Conservation (phyloP, 2,888 invertebrate species). For the Pachycephus smyrnensis region DNA sequence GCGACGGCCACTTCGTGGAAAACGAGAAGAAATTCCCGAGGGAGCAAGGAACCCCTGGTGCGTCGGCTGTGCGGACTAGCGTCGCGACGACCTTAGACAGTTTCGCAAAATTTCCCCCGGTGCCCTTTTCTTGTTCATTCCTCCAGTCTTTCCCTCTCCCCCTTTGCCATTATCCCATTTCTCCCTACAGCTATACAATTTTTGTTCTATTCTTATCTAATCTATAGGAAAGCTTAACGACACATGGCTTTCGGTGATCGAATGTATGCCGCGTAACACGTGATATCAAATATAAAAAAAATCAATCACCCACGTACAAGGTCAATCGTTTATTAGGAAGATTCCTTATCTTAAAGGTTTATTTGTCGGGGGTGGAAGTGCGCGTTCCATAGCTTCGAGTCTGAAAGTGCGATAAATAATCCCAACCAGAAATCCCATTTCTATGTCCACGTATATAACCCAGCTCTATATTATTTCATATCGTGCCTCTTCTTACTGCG, state of each 20-base stretch:
- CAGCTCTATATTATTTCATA: not conserved
- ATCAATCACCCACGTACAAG: not conserved
- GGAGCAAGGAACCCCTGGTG: not conserved
- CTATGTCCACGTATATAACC: not conserved
- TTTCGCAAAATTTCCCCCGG: not conserved
- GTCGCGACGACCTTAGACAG: not conserved
- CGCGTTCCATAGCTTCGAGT: not conserved
- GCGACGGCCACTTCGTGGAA: not conserved
- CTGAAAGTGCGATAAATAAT: not conserved
- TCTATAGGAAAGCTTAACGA: not conserved
- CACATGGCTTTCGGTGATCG: not conserved
- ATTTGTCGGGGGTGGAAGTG: not conserved
- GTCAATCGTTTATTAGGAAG: not conserved
- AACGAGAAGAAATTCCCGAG: not conserved
- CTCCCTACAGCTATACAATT: not conserved
- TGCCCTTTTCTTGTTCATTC: not conserved
- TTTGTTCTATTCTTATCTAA: not conserved
- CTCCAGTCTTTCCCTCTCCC: not conserved
- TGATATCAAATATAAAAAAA: not conserved
- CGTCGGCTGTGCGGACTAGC: no score
- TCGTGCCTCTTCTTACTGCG: not conserved
- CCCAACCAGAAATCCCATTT: not conserved
- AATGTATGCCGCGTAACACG: not conserved
- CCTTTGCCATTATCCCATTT: not conserved
- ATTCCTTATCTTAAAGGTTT: not conserved